Evolutionary conservation across 2,888 invertebrate genomes (phyloP), one percentile per base, ranked within the genome.

Genomic region (Zaprionus lineosus): DNA sequence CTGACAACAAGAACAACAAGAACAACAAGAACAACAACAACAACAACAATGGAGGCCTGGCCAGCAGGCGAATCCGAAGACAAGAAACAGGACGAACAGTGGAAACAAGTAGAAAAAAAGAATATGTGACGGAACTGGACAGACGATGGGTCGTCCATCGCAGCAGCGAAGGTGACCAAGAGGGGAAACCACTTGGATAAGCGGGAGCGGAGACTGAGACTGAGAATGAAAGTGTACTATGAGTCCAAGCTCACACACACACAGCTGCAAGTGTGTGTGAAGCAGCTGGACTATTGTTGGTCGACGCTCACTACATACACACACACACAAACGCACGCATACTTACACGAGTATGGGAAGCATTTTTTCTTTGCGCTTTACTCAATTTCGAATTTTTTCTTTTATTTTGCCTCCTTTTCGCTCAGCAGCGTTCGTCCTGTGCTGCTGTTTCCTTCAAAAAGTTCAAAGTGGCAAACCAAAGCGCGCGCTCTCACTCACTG

Each of bases 31-130:
- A n/a, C 46, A 34, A 31, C 43, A 59, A 46, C 26, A 43, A 58
- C 50, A 55, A 47, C 52, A 71, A 47, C 40, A 59, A 26, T 36
- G 24, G 12, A 16, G 12, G 53, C 39, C 47, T 60, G 44, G 56
- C 77, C 62, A 84, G 65, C 66, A 68, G 63, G 65, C 82, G 82
- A 77, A 77, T 73, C 82, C 84, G 57, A 79, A 86, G 86, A 86
- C 84, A 79, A 79, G 84, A 81, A 78, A 84, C 84, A 81, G 84
- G 84, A 84, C 84, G 82, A 84, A 81, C 73, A 76, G 72, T 75
- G 79, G 51, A 58, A 74, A 71, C 59, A 74, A 53, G 47, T 48
- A 79, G 8, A 31, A 48, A 39, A 51, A 70, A 56, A 62, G 66
- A 83, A 53, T 63, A 66, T 64, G 67, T 82, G 83, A 77, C 60